Evolutionary conservation across 2,797 vertebrate species (phyloP), one percentile per base, ranked within the genome.

Genomic region (Neosilurus hyrtlii): DNA sequence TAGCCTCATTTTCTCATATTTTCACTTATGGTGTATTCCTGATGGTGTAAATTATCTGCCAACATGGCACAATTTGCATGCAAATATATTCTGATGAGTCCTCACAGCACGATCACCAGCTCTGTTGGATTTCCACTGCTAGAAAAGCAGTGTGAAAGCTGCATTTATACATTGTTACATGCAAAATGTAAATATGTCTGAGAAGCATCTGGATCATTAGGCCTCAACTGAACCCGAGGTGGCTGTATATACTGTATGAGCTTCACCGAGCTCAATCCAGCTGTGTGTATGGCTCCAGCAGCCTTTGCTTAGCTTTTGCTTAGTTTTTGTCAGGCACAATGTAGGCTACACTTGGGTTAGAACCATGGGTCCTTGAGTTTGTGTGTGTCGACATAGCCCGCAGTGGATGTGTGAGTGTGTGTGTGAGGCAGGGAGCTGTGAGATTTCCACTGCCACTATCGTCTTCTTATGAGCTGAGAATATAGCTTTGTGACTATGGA

Each of bases 21-120:
- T 57, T 68, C 20, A 68, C 87, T 83, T 87, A 65, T 84, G 65
- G 59, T 73, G 86, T 80, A 54, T 88, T 88, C 89, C 89, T 89
- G 86, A 87, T 87, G 87, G 87, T 66, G 82, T 72, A 83, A 83
- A 86, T 83, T 85, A n/a, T 86, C 82, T 85, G 90, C 89, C 88
- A 91, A 81, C 83, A 56, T 87, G 66, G 88, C 91, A 85, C 92
- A 90, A 90, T 95, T 89, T 93, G 86, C 92, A 95, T 95, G 93
- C 90, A 94, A 93, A 95, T 95, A 85, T 93, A 93, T 95, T 94
- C 86, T 92, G 90, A 94, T 93, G 79, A 91, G 89, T 91, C 91
- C 92, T 80, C 88, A 74, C 88, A 82, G 85, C 88, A 85, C 87
- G 91, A 92, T 91, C 90, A 89, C 88, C 90, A 87, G 88, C 88